Evolutionary conservation across 2,113 vertebrate species (phyloP).

Genomic region (Istiophorus platypterus): DNA sequence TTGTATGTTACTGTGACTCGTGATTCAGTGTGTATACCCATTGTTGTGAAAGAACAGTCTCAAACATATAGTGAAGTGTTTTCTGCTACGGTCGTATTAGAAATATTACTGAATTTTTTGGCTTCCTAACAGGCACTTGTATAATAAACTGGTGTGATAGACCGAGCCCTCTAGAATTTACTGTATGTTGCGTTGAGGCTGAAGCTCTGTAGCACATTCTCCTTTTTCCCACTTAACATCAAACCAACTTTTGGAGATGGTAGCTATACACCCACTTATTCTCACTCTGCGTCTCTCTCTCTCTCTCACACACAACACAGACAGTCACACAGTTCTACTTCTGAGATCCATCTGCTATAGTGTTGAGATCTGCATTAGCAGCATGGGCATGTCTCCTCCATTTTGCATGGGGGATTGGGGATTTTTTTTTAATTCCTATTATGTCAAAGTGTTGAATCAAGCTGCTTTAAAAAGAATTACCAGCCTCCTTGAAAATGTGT

Average conservation of each 20-base stretch:
- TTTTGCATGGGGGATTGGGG: conserved; percentile 66
- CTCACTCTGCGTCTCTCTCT: not conserved
- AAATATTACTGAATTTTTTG: conserved; percentile 7
- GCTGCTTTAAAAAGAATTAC: conserved; percentile 40
- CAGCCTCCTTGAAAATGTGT: conserved; percentile 39
- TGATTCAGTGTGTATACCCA: conserved; percentile 35
- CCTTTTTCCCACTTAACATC: conserved; percentile 18
- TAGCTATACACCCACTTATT: conserved; percentile 21
- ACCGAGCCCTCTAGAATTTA: not conserved
- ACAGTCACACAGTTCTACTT: conserved; percentile 22
- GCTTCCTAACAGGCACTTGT: not conserved
- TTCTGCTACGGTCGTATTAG: not conserved
- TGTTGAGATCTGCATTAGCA: conserved; percentile 60
- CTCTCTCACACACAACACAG: conserved; percentile 4
- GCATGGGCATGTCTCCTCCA: conserved; percentile 73
- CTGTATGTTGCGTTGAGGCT: conserved; percentile 31
- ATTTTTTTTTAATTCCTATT: conserved; percentile 47
- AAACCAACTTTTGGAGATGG: conserved; percentile 36
- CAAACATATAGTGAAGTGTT: not conserved
- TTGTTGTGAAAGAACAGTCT: conserved; percentile 18
- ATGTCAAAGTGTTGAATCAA: conserved; percentile 44
- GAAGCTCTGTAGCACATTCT: conserved; percentile 28
- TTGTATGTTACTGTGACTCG: conserved; percentile 54
- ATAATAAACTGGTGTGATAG: conserved; percentile 13
- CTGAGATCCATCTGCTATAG: conserved; percentile 59